These are phyloP conservation scores for Drosophila pullipes DNA, from an alignment of 2,888 invertebrate genomes.

Conservation along the genomic window DNA sequence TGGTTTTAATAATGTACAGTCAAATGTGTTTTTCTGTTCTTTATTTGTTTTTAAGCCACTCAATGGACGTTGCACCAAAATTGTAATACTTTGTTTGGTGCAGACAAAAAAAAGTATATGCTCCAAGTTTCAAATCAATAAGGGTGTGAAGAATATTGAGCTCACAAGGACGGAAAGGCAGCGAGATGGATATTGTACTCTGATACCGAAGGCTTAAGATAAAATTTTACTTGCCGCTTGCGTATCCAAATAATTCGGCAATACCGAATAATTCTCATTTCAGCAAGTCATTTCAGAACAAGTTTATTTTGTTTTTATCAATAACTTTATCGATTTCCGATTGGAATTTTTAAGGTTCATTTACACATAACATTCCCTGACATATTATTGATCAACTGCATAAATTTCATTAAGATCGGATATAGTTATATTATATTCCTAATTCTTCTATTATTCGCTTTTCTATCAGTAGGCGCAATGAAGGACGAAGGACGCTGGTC, in stretches of 20 bases:
- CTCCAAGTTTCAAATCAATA: not conserved
- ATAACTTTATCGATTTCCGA: not conserved
- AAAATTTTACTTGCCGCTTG: not conserved
- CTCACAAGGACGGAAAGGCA: not conserved
- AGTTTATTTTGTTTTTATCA: not conserved
- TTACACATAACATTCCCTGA: too few relatives aligned
- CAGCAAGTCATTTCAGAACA: not conserved
- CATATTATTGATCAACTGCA: too few relatives aligned
- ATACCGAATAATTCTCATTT: not conserved
- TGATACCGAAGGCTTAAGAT: not conserved
- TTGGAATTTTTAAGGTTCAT: too few relatives aligned
- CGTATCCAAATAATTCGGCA: not conserved
- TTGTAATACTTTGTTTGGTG: not conserved
- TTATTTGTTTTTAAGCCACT: not conserved
- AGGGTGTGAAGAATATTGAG: not conserved
- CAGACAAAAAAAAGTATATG: not conserved
- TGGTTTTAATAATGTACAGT: too few relatives aligned
- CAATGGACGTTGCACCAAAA: not conserved
- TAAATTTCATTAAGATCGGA: too few relatives aligned
- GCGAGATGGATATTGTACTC: not conserved
- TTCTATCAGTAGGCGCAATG: too few relatives aligned
- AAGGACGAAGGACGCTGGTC: not conserved
- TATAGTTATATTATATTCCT: too few relatives aligned
- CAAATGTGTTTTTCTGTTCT: too few relatives aligned
- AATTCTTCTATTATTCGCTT: too few relatives aligned